phyloP scores from a whole-genome alignment of 2,113 vertebrate genomes.

The Arvicanthis niloticus region DNA sequence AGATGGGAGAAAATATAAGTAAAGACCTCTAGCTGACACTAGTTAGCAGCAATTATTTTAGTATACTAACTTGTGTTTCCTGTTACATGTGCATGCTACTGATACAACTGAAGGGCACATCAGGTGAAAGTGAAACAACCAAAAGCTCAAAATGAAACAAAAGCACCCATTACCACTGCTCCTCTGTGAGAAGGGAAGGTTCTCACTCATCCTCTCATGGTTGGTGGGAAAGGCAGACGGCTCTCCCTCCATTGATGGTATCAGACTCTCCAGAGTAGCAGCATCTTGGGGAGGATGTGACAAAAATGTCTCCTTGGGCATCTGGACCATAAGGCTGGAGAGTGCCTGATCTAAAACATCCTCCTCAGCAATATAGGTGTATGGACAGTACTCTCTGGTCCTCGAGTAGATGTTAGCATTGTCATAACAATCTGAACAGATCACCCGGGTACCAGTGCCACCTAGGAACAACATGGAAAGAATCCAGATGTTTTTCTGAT shows the following conservation, averaged over 20 bases:
- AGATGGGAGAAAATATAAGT: background rate
- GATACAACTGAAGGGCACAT: background rate
- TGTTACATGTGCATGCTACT: background rate
- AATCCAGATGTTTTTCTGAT: background rate
- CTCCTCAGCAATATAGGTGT: conserved; percentile 93
- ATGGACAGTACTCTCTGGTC: conserved; percentile 95
- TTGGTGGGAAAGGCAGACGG: conserved; percentile 86
- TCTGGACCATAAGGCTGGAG: conserved; percentile 86
- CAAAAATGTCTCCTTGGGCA: conserved; percentile 85
- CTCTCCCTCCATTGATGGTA: conserved; percentile 84
- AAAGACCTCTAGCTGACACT: background rate
- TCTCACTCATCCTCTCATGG: conserved; percentile 87
- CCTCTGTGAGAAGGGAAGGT: conserved; percentile 81
- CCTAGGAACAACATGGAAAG: conserved; percentile 70
- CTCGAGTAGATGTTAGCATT: conserved; percentile 97
- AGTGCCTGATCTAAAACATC: conserved; percentile 90
- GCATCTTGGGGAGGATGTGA: conserved; percentile 83
- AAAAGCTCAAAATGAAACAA: conserved; percentile 1
- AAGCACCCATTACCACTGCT: conserved; percentile 86
- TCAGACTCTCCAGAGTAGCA: conserved; percentile 85
- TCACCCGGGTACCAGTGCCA: conserved; percentile 89
- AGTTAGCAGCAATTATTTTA: background rate
- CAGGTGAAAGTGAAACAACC: conserved; percentile 8
- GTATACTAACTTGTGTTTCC: background rate
- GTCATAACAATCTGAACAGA: conserved; percentile 98